Base-by-base conservation (phyloP, 1,140 invertebrate species). In the Oppia nitens region DNA sequence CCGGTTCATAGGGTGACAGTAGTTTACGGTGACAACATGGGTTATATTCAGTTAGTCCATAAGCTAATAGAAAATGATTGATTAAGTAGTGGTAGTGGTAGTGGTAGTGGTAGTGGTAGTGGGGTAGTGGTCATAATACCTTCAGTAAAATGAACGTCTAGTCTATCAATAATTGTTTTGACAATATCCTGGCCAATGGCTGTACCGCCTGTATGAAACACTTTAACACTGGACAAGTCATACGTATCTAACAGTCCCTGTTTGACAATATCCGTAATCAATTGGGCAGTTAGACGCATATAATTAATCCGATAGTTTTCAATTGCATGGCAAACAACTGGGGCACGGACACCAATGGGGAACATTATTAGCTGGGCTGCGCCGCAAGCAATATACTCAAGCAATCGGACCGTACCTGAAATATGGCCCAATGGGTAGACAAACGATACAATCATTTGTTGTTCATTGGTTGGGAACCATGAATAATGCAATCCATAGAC, bases 381-480 rank as follows among this genome's bases (percentile, higher is more conserved):
- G 51, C 14, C 32, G 6, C 6, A 20, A 23, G 28, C 6, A 9
- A 6, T 6, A 9, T 2, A 4, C 1, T n/a, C 12, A 9, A 24
- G 47, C 17, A 57, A 50, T 24, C 48, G 1, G 14, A 57, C 17
- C 1, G 48, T 2, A 6, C 56, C 56, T 2, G 45, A 49, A 1
- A 24, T 20, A 50, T 57, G 56, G 14, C 56, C 47, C 9, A 57
- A 52, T n/a, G n/a, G n/a, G n/a, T n/a, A n/a, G n/a, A n/a, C n/a
- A n/a, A n/a, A n/a, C n/a, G n/a, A 6, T 40, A 40, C 32, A 9
- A 17, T 9, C 17, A 40, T 40, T 40, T 40, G 6, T 6, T 40
- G 32, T 40, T 40, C 32, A n/a, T n/a, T n/a, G n/a, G n/a, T n/a
- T n/a, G n/a, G n/a, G n/a, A n/a, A n/a, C n/a, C n/a, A n/a, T n/a